These are phyloP conservation scores for Cotesia chilonis DNA, from an alignment of 1,140 invertebrate genomes.

Conservation along the genomic window DNA sequence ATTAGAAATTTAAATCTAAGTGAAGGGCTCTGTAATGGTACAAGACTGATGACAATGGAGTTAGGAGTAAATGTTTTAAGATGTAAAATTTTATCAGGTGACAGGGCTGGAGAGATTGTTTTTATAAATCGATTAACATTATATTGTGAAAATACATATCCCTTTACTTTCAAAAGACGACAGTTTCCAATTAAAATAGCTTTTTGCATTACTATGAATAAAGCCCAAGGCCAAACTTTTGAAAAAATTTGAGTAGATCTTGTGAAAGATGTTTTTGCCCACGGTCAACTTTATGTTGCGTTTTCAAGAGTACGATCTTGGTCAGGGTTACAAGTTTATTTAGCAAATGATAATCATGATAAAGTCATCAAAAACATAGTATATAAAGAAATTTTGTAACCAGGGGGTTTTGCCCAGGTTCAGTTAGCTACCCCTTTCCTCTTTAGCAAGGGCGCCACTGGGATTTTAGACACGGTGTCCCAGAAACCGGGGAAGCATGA, in stretches of 20 bases:
- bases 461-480: too few species aligned
- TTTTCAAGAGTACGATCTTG: constrained; percentile 40
- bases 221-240: constrained; percentile 55
- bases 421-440: too few species aligned
- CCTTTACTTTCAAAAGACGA: constrained; percentile 34
- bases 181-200: constrained; percentile 54
- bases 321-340: constrained; percentile 15
- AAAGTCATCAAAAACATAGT: constrained; percentile 17
- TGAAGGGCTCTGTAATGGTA: constrained; percentile 37
- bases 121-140: constrained; percentile 36
- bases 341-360: not conserved
- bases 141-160: constrained; percentile 2
- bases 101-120: constrained; percentile 34
- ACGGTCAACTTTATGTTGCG: constrained; percentile 52
- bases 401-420: too few species aligned
- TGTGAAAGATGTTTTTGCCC: constrained; percentile 37
- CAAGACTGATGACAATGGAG: constrained; percentile 37
- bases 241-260: constrained; percentile 46
- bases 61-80: constrained; percentile 37
- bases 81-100: constrained; percentile 29
- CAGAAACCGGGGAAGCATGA: too few species aligned
- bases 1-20: constrained; percentile 30
- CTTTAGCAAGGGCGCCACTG: too few species aligned
- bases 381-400: constrained; percentile 13
- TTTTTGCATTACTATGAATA: constrained; percentile 65